phyloP scores from a whole-genome alignment of 1,140 invertebrate genomes.

The Euschistus heros region DNA sequence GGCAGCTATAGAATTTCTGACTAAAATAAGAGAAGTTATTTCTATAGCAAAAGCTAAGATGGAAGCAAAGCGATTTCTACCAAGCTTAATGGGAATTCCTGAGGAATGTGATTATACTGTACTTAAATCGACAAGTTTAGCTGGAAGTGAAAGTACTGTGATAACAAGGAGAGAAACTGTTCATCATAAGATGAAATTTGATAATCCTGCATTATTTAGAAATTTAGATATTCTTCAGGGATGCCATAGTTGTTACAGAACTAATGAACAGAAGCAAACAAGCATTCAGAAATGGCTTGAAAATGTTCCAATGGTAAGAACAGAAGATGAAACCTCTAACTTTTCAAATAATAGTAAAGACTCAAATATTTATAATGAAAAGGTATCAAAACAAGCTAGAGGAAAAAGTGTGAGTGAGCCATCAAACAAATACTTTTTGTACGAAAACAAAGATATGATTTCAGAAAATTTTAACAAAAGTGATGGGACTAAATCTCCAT shows the following conservation, averaged over 20 bases:
- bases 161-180: slow-evolving; percentile 47
- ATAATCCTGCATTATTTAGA: neutral
- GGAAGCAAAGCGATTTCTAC: slow-evolving; percentile 64
- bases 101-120: slow-evolving; percentile 50
- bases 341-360: too few relatives aligned
- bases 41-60: slow-evolving; percentile 78
- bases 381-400: too few relatives aligned
- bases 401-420: too few relatives aligned
- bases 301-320: slow-evolving; percentile 44
- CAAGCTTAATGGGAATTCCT: slow-evolving; percentile 64
- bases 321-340: slow-evolving; percentile 33
- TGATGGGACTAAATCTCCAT: too few relatives aligned
- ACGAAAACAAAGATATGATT: too few relatives aligned
- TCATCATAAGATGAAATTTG: slow-evolving; percentile 34
- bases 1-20: slow-evolving; percentile 72
- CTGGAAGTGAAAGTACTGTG: slow-evolving; percentile 32
- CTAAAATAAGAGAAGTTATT: slow-evolving; percentile 79
- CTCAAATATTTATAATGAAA: too few relatives aligned
- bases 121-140: slow-evolving; percentile 31
- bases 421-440: too few relatives aligned
- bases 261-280: slow-evolving; percentile 51
- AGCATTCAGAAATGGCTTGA: slow-evolving; percentile 68
- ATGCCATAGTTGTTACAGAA: slow-evolving; percentile 40
- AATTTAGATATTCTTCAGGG: slow-evolving; percentile 27
- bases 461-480: too few relatives aligned